These are phyloP conservation scores for Prunella strophiata DNA, from an alignment of 2,797 vertebrate species.

Conservation along the genomic window DNA sequence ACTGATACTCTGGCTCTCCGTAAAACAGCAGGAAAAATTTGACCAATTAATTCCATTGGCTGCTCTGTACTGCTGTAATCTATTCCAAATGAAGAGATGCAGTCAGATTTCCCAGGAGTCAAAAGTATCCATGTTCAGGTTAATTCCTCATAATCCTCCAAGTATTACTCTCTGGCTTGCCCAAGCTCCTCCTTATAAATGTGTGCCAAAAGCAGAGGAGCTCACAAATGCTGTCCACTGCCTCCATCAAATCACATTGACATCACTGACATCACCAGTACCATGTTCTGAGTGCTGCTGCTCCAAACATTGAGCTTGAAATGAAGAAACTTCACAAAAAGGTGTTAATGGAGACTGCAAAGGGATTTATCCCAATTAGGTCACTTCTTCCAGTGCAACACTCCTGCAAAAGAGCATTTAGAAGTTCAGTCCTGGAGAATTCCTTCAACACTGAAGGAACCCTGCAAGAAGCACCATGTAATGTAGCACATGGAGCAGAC, in stretches of 20 bases:
- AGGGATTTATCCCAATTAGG: not conserved
- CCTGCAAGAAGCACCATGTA: not conserved
- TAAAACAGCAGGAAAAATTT: not conserved
- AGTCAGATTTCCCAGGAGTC: not conserved
- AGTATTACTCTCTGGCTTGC: not conserved
- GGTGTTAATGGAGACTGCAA: not conserved
- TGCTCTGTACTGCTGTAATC: not conserved
- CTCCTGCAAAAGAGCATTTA: not conserved
- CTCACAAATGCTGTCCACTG: not conserved
- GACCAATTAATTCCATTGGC: not conserved
- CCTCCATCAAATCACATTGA: accelerated
- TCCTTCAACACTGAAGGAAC: not conserved
- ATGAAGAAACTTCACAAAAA: not conserved
- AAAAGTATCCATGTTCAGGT: not conserved
- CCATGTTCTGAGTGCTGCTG: not conserved
- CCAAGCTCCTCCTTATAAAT: not conserved
- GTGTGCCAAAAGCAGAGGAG: not conserved
- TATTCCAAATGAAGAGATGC: not conserved
- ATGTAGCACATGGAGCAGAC: not conserved
- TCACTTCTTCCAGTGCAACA: not conserved
- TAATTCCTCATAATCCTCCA: not conserved
- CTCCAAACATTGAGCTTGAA: not conserved
- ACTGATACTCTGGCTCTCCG: not conserved
- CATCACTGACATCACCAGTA: not conserved
- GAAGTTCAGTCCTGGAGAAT: not conserved